A percentile compares a stretch with the other conserved stretches of the same genome.
Evolutionary conservation across 2,113 vertebrate genomes (phyloP).

Genomic region (Cavia porcellus): DNA sequence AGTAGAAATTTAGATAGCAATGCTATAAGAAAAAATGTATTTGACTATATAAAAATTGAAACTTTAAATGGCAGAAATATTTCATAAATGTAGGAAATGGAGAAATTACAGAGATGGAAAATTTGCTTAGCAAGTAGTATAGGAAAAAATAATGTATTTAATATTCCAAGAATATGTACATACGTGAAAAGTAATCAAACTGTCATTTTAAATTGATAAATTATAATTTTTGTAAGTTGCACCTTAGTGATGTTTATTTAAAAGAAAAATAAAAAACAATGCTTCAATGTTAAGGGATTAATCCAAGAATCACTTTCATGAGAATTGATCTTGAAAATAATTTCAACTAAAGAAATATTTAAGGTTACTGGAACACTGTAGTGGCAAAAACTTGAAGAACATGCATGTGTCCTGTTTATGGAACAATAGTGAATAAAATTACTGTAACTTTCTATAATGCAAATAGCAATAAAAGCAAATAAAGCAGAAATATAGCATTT

Average conservation of each 20-base stretch:
- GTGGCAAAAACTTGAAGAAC: not conserved
- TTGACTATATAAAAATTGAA: not conserved
- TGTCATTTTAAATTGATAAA: not conserved
- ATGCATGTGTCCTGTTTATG: not conserved
- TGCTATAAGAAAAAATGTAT: not conserved
- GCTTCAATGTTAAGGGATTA: not conserved
- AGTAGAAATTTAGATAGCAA: not conserved
- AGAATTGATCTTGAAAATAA: not conserved
- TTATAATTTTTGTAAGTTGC: not conserved
- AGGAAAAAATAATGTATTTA: not conserved
- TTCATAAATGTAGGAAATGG: not conserved
- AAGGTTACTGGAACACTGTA: not conserved
- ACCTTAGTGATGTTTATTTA: not conserved
- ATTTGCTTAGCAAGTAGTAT: not conserved
- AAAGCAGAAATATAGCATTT: not conserved
- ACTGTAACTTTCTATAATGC: not conserved
- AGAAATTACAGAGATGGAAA: not conserved
- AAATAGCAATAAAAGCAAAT: not conserved
- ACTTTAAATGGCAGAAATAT: not conserved
- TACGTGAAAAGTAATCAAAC: not conserved
- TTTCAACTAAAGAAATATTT: not conserved
- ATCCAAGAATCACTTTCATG: not conserved
- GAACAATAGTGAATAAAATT: not conserved
- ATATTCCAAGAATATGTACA: not conserved
- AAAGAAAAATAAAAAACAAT: not conserved